These are phyloP conservation scores for Pinna nobilis DNA, from an alignment of 1,140 invertebrate genomes.

Conservation along the genomic window DNA sequence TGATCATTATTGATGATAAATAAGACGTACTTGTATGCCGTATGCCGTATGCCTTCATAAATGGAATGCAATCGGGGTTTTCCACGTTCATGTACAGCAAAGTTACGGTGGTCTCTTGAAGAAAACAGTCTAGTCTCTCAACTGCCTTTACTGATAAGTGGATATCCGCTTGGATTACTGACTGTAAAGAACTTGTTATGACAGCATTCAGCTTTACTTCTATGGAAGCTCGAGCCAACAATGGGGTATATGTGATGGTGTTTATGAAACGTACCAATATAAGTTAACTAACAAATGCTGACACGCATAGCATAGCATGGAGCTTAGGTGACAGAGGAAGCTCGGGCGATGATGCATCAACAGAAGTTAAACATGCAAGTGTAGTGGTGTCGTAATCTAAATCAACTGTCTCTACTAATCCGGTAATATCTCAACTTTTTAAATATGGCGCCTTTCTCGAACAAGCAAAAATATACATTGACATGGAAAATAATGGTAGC, in stretches of 20 bases:
- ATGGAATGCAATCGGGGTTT: conserved; percentile 33
- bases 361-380: no score
- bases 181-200: conserved; percentile 17
- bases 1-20: conserved; percentile 3
- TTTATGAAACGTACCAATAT: neutral
- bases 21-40: neutral
- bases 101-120: neutral
- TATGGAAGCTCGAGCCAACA: neutral
- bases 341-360: neutral
- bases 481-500: conserved; percentile 15
- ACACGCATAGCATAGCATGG: neutral
- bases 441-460: conserved; percentile 26
- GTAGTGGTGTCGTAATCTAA: neutral
- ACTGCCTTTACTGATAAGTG: conserved; percentile 13
- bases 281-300: conserved; percentile 7
- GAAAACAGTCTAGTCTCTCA: conserved; percentile 31
- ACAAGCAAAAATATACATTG: conserved; percentile 29
- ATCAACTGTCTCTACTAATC: neutral
- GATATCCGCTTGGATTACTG: conserved; percentile 33
- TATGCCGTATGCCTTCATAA: conserved; percentile 37
- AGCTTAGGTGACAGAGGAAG: neutral
- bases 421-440: no score
- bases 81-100: conserved; percentile 38
- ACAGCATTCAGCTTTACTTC: neutral
- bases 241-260: neutral